These are phyloP conservation scores for Cartodere bifasciata DNA, from an alignment of 2,888 invertebrate genomes.

Conservation along the genomic window DNA sequence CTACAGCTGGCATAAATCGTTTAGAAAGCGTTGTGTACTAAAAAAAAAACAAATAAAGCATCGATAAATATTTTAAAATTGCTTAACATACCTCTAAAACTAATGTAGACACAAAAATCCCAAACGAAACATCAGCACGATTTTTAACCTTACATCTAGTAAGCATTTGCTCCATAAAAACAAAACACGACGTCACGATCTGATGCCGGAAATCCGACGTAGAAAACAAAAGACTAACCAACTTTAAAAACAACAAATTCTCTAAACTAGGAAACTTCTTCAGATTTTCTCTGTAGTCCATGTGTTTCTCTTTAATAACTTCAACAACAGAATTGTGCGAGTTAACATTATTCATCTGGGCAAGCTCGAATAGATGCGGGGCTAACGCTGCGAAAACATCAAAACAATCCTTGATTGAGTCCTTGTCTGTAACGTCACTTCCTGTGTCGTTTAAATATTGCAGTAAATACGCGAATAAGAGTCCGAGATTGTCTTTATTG, in stretches of 20 bases:
- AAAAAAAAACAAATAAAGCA: too few relatives aligned
- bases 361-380: constrained; percentile 49
- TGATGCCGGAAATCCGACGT: constrained; percentile 85
- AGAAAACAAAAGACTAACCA: constrained; percentile 70
- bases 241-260: constrained; percentile 67
- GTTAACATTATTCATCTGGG: constrained; percentile 55
- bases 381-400: constrained; percentile 44
- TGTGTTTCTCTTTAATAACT: constrained; percentile 60
- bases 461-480: constrained; percentile 62
- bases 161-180: constrained; percentile 75
- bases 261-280: constrained; percentile 53
- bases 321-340: constrained; percentile 55
- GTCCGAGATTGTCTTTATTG: constrained; percentile 64
- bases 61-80: too few relatives aligned
- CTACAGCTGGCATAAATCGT: constrained; percentile 64
- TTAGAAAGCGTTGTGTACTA: constrained; percentile 67
- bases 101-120: constrained; percentile 61
- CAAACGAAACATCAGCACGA: constrained; percentile 58
- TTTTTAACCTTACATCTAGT: constrained; percentile 48
- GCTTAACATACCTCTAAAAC: constrained; percentile 55
- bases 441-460: constrained; percentile 65
- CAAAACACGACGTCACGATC: constrained; percentile 70
- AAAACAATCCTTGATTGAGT: constrained; percentile 42
- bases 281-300: constrained; percentile 44
- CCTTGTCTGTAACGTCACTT: constrained; percentile 26